Percentiles rank a stretch among this genome's conserved stretches.
Conservation (phyloP, 2,888 invertebrate genomes). For the Mallateleia sp. region DNA sequence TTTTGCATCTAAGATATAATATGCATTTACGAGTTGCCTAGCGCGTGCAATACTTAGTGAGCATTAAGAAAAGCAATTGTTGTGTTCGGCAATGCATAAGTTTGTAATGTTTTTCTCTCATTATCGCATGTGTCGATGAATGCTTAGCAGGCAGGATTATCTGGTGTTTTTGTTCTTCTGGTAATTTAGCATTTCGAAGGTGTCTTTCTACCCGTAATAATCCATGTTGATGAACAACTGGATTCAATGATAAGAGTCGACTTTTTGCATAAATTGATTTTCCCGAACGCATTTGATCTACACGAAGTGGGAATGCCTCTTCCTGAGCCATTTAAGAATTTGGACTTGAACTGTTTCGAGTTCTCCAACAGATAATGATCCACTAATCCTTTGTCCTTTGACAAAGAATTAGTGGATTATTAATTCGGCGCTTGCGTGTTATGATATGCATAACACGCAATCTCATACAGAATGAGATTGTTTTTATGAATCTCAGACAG, state of each 20-base stretch:
- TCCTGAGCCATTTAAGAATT: conserved; percentile 37
- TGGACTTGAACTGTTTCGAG: conserved; percentile 13
- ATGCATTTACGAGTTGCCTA: conserved; percentile 44
- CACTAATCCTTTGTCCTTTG: background rate
- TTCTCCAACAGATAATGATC: conserved; percentile 5
- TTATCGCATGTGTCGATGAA: background rate
- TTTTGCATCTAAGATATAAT: conserved; percentile 47
- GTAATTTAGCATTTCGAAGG: conserved; percentile 5
- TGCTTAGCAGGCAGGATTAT: conserved; percentile 33
- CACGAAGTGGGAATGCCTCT: conserved; percentile 22
- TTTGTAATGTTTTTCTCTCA: conserved; percentile 1
- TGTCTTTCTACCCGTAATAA: conserved; percentile 27
- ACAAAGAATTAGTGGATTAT: no score
- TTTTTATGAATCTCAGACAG: conserved; percentile 22
- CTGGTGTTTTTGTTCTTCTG: conserved; percentile 24
- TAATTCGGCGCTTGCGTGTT: no score
- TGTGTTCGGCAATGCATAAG: background rate
- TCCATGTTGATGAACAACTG: conserved; percentile 4
- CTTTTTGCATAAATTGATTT: conserved; percentile 1
- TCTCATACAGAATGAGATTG: no score
- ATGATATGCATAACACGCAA: no score
- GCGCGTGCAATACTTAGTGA: conserved; percentile 10
- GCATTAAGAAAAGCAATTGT: conserved; percentile 1
- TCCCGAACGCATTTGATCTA: background rate
- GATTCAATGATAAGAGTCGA: conserved; percentile 10